A percentile compares a stretch with the other conserved stretches of the same genome.
These are phyloP conservation scores for Glaucopsyche alexis DNA, from an alignment of 2,888 invertebrate genomes.

Conservation along the genomic window DNA sequence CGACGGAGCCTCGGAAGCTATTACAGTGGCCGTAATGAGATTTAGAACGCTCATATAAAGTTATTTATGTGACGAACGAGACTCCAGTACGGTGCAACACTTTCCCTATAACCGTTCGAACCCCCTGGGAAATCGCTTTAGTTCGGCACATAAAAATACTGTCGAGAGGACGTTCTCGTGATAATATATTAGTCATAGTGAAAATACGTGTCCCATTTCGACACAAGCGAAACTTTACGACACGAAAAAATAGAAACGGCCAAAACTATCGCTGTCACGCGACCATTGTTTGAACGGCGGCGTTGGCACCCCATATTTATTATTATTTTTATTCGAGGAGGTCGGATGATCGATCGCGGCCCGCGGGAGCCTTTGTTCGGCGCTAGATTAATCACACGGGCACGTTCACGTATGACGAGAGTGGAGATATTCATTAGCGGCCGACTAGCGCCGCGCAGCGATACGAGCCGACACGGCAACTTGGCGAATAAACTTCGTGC, in stretches of 20 bases:
- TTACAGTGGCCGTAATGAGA: slow-evolving; percentile 73
- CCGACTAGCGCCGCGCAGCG: slow-evolving; percentile 35
- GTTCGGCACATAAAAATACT: slow-evolving; percentile 14
- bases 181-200: slow-evolving; percentile 26
- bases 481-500: slow-evolving; percentile 31
- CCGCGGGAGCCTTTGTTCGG: slow-evolving; percentile 71
- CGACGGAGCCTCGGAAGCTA: slow-evolving; percentile 70
- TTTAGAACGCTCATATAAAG: slow-evolving; percentile 76
- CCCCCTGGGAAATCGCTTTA: slow-evolving; percentile 17
- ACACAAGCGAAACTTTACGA: slow-evolving; percentile 25
- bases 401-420: slow-evolving; percentile 63
- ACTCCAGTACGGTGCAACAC: slow-evolving; percentile 42
- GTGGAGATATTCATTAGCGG: slow-evolving; percentile 68
- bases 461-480: slow-evolving; percentile 40
- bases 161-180: background rate
- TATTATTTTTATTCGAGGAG: slow-evolving; percentile 76
- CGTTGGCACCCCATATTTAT: slow-evolving; percentile 66
- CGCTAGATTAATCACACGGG: slow-evolving; percentile 71
- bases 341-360: slow-evolving; percentile 72
- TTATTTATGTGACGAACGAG: slow-evolving; percentile 70
- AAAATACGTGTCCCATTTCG: slow-evolving; percentile 29
- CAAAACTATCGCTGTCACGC: slow-evolving; percentile 66
- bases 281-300: slow-evolving; percentile 68
- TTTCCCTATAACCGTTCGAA: slow-evolving; percentile 25
- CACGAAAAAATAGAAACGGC: slow-evolving; percentile 33